phyloP scores from a whole-genome alignment of 30 jellyfish, hydroid and myxozoan species.

The Nemopilema nomurai region DNA sequence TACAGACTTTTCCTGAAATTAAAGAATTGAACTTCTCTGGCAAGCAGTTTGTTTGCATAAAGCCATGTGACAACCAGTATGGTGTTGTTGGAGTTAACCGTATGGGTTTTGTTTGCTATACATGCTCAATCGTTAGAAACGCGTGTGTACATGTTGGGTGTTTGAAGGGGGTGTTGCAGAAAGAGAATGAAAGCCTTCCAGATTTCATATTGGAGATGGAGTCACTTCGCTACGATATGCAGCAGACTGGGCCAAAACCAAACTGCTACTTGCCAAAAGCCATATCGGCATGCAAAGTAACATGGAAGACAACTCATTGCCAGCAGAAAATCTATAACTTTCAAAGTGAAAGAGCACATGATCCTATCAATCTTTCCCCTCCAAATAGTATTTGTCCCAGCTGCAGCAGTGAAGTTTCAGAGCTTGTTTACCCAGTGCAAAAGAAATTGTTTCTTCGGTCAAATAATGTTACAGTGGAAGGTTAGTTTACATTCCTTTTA shows the following conservation, averaged over 20 bases:
- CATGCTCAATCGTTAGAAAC: slow-evolving; percentile 5
- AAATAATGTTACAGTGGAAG: not conserved
- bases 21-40: not conserved
- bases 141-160: slow-evolving; percentile 18
- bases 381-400: not conserved
- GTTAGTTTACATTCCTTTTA: not conserved
- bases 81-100: slow-evolving; percentile 40
- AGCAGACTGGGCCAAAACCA: not conserved
- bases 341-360: not conserved
- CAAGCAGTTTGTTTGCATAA: not conserved
- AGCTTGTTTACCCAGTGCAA: not conserved
- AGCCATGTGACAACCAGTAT: slow-evolving; percentile 7
- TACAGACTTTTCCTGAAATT: not conserved
- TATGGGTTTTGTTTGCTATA: slow-evolving; percentile 16
- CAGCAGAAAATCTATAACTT: not conserved
- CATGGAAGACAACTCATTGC: not conserved
- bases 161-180: not conserved
- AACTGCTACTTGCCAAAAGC: not conserved
- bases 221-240: not conserved
- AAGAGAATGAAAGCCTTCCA: not conserved
- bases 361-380: not conserved
- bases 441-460: not conserved
- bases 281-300: not conserved
- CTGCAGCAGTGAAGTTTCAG: not conserved
- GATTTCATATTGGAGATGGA: not conserved